Conservation (phyloP, 2,888 invertebrate genomes). For the Spicauda simplicius region DNA sequence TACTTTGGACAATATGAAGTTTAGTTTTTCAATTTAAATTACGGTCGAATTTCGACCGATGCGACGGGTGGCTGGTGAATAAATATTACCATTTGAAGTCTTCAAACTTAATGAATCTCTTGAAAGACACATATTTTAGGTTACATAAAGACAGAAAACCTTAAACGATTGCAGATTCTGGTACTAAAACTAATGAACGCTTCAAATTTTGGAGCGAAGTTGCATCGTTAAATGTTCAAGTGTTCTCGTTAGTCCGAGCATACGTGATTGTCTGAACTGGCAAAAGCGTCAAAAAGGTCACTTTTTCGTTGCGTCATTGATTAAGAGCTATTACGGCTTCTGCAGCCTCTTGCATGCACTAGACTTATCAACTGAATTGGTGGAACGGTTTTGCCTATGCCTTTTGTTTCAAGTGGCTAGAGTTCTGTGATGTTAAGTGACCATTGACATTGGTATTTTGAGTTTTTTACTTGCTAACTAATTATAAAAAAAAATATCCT, state of each 20-base stretch:
- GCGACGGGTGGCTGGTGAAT: no score
- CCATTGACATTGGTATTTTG: no score
- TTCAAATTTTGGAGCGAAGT: conserved; percentile 40
- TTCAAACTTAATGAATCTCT: background rate
- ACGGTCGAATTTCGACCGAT: no score
- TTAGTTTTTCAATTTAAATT: no score
- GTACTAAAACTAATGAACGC: conserved; percentile 45
- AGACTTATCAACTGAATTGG: conserved; percentile 1
- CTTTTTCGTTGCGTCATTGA: conserved; percentile 31
- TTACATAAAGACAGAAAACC: background rate
- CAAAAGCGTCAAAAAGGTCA: conserved; percentile 28
- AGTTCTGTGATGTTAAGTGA: no score
- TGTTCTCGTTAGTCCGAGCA: conserved; percentile 40
- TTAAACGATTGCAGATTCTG: background rate
- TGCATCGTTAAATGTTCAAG: conserved; percentile 42
- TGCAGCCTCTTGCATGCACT: background rate
- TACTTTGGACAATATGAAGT: no score
- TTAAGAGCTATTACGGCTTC: conserved; percentile 27
- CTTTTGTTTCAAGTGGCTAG: background rate
- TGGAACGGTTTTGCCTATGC: background rate
- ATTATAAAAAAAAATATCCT: no score
- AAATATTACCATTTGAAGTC: no score
- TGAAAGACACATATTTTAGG: background rate
- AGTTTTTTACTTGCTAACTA: no score
- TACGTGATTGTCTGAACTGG: conserved; percentile 31